These are phyloP conservation scores for Takifugu flavidus DNA, from an alignment of 2,113 vertebrate species.

Conservation along the genomic window DNA sequence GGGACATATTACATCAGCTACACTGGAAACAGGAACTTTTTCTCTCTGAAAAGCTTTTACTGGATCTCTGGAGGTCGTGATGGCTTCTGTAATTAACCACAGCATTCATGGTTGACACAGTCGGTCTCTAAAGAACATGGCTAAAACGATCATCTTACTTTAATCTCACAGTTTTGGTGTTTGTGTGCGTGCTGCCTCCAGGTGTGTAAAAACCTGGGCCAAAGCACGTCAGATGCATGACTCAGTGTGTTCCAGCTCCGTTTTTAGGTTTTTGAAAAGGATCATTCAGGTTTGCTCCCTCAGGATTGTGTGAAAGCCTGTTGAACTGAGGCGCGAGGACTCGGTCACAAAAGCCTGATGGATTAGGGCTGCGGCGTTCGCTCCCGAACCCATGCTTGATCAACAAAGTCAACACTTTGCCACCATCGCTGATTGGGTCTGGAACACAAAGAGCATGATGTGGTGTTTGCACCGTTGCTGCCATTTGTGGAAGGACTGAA, in stretches of 20 bases:
- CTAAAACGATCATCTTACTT: too few species aligned
- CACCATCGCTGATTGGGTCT: slow-evolving; percentile 50
- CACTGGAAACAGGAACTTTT: too few species aligned
- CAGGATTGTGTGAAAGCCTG: slow-evolving; percentile 54
- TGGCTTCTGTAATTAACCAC: too few species aligned
- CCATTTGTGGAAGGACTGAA: slow-evolving; percentile 7
- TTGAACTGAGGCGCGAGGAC: slow-evolving; percentile 53
- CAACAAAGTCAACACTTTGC: slow-evolving; percentile 65
- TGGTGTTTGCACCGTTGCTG: slow-evolving; percentile 17
- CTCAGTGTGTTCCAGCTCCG: slow-evolving; percentile 47
- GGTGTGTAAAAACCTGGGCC: too few species aligned
- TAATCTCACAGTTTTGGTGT: too few species aligned
- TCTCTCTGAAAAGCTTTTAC: too few species aligned
- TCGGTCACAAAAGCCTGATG: slow-evolving; percentile 70
- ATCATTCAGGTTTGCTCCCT: slow-evolving; percentile 55
- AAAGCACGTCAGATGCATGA: neutral
- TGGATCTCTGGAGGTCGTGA: too few species aligned
- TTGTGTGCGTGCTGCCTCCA: too few species aligned
- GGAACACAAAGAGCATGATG: slow-evolving; percentile 18
- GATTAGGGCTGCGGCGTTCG: slow-evolving; percentile 65
- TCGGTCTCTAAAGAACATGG: too few species aligned
- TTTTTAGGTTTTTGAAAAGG: slow-evolving; percentile 59
- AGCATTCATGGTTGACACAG: too few species aligned
- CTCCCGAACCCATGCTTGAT: slow-evolving; percentile 50
- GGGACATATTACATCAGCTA: too few species aligned